These are phyloP conservation scores for Ladona fulva DNA, from an alignment of 1,140 invertebrate species.

Conservation along the genomic window DNA sequence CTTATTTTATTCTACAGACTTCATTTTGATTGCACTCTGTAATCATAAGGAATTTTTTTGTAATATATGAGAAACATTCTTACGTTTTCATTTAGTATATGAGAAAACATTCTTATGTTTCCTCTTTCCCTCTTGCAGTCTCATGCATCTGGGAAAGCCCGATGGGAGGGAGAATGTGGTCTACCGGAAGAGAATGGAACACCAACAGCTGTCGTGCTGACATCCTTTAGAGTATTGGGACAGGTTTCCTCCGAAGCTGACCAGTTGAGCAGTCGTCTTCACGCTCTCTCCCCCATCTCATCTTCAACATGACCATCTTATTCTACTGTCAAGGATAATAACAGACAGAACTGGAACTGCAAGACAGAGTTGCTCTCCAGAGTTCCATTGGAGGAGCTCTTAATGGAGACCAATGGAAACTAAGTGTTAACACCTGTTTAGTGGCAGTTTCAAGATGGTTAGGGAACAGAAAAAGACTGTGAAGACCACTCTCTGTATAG, in stretches of 20 bases:
- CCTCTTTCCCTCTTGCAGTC: conserved; percentile 40
- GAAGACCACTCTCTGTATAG: neutral
- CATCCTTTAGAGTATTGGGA: neutral
- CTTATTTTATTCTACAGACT: too few species aligned
- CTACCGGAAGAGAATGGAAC: neutral
- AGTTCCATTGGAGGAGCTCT: neutral
- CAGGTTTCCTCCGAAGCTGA: neutral
- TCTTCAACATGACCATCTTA: neutral
- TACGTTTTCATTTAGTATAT: too few species aligned
- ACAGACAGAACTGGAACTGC: neutral
- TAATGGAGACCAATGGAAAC: neutral
- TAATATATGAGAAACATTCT: too few species aligned
- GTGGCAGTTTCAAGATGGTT: neutral
- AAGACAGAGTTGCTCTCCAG: neutral
- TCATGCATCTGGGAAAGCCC: conserved; percentile 61
- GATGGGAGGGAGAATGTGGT: conserved; percentile 58
- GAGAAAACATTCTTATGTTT: too few species aligned
- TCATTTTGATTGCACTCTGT: too few species aligned
- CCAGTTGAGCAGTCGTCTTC: neutral
- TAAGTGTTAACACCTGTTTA: neutral
- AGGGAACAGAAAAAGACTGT: neutral
- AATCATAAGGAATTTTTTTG: too few species aligned
- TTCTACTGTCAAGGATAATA: neutral
- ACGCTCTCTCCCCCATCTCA: neutral
- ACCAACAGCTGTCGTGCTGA: neutral